Evolutionary conservation across 1,140 invertebrate genomes (phyloP), one percentile per base, ranked within the genome.

Genomic region (Eumaeus atala): DNA sequence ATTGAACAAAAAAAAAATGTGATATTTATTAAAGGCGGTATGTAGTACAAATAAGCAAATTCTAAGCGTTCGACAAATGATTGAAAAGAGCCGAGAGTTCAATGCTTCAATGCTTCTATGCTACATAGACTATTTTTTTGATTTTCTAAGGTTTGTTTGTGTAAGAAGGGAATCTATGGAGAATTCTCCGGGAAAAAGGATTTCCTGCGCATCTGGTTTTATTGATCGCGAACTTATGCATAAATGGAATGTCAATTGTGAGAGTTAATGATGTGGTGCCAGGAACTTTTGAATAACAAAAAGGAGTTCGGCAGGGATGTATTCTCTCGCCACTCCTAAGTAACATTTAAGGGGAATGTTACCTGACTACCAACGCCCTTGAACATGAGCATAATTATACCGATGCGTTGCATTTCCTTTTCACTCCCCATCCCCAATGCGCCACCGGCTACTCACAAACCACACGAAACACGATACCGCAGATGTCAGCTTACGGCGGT

Each of bases 1-100:
- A 17, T 16, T 64, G 16, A 37, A 64, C 34, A 62, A 67, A 18
- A 67, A 60, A 52, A 52, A 59, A 9, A 17, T 16, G 40, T 2
- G 10, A 17, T 1, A 17, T 44, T 44, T 44, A 12, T 44, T n/a
- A 44, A 44, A 10, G 14, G 16, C 1, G n/a, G n/a, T n/a, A n/a
- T 7, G 14, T 8, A 12, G 40, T 12, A 51, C 64, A 14, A 47
- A 60, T 14, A 57, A 66, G 17, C 57, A 66, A 48, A 60, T 66
- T 10, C 9, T 60, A 3, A 66, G 62, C 18, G 12, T 66, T 7
- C 40, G 60, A 8, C 58, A 66, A 12, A 17, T 62, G 7, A 61
- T 61, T 16, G 58, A 64, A 34, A 64, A 62, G 14, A 38, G 54
- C 47, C 51, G 42, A 8, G 60, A 62, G 42, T 51, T 58, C 8